Evolutionary conservation across 2,797 vertebrate genomes (phyloP).

Genomic region (Microctenopoma lineatum): DNA sequence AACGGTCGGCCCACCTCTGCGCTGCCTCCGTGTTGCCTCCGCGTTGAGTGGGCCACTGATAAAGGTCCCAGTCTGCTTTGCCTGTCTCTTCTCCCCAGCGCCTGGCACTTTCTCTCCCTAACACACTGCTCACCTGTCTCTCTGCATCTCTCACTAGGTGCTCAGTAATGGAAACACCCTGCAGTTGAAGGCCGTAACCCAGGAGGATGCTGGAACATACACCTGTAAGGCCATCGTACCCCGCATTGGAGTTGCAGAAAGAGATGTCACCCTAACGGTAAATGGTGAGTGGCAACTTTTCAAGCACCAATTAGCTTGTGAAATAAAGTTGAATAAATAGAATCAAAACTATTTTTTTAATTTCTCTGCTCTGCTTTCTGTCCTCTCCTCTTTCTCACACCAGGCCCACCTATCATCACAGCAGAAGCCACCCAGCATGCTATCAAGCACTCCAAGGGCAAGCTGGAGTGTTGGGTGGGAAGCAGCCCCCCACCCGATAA

Average conservation of each 20-base stretch:
- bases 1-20: conserved; percentile 70
- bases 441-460: conserved; percentile 88
- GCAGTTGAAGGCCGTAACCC: conserved; percentile 86
- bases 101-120: conserved; percentile 30
- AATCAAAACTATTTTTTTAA: neutral
- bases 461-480: conserved; percentile 89
- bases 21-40: conserved; percentile 57
- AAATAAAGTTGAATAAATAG: neutral
- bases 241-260: conserved; percentile 86
- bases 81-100: conserved; percentile 35
- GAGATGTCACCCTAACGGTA: conserved; percentile 89
- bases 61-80: conserved; percentile 52
- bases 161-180: conserved; percentile 90
- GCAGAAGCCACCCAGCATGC: conserved; percentile 86
- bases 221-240: conserved; percentile 91
- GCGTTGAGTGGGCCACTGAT: conserved; percentile 51
- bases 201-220: conserved; percentile 91
- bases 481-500: conserved; percentile 89
- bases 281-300: conserved; percentile 82
- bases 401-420: conserved; percentile 90
- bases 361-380: conserved; percentile 15
- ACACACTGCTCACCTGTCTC: conserved; percentile 60
- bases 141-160: conserved; percentile 81
- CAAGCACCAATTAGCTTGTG: neutral
- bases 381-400: conserved; percentile 40